Evolutionary conservation across 2,888 invertebrate species (phyloP).

Genomic region (Acanthosoma haemorrhoidale): DNA sequence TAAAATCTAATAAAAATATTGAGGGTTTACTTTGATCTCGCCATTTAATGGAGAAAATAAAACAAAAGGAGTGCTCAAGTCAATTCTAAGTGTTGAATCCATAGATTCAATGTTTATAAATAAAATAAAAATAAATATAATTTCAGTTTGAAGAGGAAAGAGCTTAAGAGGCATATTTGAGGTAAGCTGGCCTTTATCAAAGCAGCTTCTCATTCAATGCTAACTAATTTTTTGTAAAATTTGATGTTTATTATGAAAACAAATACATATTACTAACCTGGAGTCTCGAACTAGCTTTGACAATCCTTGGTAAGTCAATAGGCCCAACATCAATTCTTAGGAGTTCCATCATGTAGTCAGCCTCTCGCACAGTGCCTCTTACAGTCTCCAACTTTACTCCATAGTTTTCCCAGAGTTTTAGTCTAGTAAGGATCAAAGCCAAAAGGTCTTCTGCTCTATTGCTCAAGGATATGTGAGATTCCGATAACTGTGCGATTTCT

Average conservation of each 20-base stretch:
- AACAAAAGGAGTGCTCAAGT: too few relatives aligned
- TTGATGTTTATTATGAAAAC: too few relatives aligned
- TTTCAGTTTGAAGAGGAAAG: neutral
- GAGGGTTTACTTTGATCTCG: too few relatives aligned
- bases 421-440: constrained; percentile 58
- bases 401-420: constrained; percentile 67
- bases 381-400: constrained; percentile 66
- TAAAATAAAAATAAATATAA: neutral
- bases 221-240: too few relatives aligned
- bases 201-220: too few relatives aligned
- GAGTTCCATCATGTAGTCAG: constrained; percentile 82
- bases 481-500: constrained; percentile 68
- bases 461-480: constrained; percentile 67
- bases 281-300: constrained; percentile 76
- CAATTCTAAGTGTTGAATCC: neutral
- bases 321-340: constrained; percentile 71
- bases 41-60: too few relatives aligned
- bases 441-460: constrained; percentile 64
- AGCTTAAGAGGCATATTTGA: too few relatives aligned
- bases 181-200: too few relatives aligned
- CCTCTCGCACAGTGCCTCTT: constrained; percentile 75
- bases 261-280: constrained; percentile 55
- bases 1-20: too few relatives aligned
- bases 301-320: constrained; percentile 74
- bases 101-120: neutral